These are phyloP conservation scores for Plagodis pulveraria DNA, from an alignment of 2,888 invertebrate species.

Conservation along the genomic window DNA sequence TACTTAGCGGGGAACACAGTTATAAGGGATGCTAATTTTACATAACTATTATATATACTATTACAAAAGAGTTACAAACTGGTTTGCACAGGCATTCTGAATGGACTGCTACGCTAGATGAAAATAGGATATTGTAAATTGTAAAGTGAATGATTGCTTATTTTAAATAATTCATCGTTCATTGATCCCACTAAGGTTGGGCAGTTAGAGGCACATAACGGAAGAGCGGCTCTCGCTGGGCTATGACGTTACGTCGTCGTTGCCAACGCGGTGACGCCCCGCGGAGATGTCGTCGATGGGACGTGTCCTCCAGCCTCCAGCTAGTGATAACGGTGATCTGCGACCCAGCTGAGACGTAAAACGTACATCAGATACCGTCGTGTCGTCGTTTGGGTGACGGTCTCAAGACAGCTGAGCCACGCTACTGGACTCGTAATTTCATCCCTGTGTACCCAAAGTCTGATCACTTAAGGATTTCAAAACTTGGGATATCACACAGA, in stretches of 20 bases:
- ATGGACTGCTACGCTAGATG: no score
- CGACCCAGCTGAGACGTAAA: constrained; percentile 60
- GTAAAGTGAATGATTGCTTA: no score
- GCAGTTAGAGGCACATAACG: constrained; percentile 15
- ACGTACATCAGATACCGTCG: constrained; percentile 70
- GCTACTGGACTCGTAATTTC: constrained; percentile 37
- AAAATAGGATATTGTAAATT: no score
- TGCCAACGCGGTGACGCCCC: constrained; percentile 44
- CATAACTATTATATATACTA: no score
- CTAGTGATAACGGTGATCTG: constrained; percentile 60
- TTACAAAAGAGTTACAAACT: no score
- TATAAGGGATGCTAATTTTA: no score
- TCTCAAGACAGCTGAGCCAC: constrained; percentile 41
- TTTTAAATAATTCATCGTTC: neutral
- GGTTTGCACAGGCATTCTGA: no score
- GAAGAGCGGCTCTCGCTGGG: neutral
- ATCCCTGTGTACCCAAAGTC: no score
- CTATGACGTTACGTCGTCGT: neutral
- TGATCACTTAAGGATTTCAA: no score
- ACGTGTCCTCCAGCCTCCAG: constrained; percentile 32
- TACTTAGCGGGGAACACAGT: no score
- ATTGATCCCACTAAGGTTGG: constrained; percentile 2
- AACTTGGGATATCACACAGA: neutral
- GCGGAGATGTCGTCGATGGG: constrained; percentile 50
- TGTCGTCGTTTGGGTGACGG: constrained; percentile 46